Conservation (phyloP, 2,888 invertebrate species). For the Bombylius major region DNA sequence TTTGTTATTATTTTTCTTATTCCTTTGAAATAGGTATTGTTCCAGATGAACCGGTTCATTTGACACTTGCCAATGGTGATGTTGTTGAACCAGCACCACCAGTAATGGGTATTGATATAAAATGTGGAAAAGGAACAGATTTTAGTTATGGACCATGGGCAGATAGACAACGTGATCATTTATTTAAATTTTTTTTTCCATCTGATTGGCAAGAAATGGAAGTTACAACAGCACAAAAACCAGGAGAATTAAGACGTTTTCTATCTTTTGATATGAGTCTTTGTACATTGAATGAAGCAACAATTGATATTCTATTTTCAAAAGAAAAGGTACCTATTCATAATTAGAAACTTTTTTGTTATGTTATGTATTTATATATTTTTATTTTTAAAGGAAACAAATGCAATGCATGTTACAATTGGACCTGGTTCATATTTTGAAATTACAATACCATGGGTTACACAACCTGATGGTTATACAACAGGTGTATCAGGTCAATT, state of each 20-base stretch:
- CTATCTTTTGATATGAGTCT: conserved; percentile 87
- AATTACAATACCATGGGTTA: conserved; percentile 91
- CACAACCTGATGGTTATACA: conserved; percentile 73
- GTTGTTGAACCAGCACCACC: conserved; percentile 87
- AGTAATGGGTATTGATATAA: conserved; percentile 91
- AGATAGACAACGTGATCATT: conserved; percentile 86
- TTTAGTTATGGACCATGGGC: conserved; percentile 99
- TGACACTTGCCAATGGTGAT: conserved; percentile 84
- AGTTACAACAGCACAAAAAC: conserved; percentile 67
- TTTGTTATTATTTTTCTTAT: not conserved
- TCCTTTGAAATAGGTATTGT: conserved; percentile 51
- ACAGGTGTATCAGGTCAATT: conserved; percentile 88
- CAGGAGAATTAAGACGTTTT: conserved; percentile 78
- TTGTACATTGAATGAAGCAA: conserved; percentile 82
- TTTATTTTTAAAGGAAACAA: conserved; percentile 53
- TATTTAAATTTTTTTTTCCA: conserved; percentile 94
- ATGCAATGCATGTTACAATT: conserved; percentile 91
- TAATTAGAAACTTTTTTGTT: not conserved
- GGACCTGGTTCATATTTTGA: conserved; percentile 93
- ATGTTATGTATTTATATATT: not conserved
- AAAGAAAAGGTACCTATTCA: conserved; percentile 51
- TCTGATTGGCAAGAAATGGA: conserved; percentile 69
- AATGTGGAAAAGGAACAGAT: conserved; percentile 83
- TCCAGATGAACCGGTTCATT: conserved; percentile 79
- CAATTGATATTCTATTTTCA: conserved; percentile 91